Percentiles rank a stretch among this genome's conserved stretches.
Evolutionary conservation across 2,113 vertebrate genomes (phyloP).

Genomic region (Triplophysa tibetana): DNA sequence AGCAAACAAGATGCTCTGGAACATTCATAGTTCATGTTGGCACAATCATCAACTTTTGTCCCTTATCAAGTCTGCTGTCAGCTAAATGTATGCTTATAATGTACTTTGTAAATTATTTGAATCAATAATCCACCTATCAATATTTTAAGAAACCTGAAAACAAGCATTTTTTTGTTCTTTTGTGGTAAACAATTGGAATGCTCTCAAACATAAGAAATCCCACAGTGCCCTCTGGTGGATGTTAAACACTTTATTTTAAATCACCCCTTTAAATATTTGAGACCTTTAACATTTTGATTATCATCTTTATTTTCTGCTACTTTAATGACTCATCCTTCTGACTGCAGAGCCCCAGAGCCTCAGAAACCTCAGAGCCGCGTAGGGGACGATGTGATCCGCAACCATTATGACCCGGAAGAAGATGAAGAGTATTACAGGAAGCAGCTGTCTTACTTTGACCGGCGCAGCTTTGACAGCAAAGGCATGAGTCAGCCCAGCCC

Average conservation of each 20-base stretch:
- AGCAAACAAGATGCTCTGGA: too few species aligned
- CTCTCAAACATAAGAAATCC: background rate
- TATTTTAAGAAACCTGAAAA: background rate
- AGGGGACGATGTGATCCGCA: conserved; percentile 85
- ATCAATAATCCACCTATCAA: background rate
- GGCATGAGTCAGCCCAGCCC: conserved; percentile 74
- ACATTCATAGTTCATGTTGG: too few species aligned
- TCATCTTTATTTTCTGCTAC: too few species aligned
- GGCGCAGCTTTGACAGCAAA: conserved; percentile 91
- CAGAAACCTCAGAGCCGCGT: conserved; percentile 90
- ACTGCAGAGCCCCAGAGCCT: conserved; percentile 86
- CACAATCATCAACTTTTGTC: too few species aligned
- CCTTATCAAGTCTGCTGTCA: too few species aligned
- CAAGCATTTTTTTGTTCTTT: background rate
- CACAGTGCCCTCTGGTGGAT: background rate
- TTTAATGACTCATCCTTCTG: background rate
- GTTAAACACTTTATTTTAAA: background rate
- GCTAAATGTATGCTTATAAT: too few species aligned
- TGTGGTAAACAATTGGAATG: background rate
- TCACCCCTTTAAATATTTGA: background rate
- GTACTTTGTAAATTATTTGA: background rate
- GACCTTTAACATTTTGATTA: background rate
- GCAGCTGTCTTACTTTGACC: conserved; percentile 94
- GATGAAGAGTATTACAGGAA: conserved; percentile 97
- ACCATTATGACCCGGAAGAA: conserved; percentile 92